Conservation (phyloP, 2,113 vertebrate genomes). For the Gavialis gangeticus region DNA sequence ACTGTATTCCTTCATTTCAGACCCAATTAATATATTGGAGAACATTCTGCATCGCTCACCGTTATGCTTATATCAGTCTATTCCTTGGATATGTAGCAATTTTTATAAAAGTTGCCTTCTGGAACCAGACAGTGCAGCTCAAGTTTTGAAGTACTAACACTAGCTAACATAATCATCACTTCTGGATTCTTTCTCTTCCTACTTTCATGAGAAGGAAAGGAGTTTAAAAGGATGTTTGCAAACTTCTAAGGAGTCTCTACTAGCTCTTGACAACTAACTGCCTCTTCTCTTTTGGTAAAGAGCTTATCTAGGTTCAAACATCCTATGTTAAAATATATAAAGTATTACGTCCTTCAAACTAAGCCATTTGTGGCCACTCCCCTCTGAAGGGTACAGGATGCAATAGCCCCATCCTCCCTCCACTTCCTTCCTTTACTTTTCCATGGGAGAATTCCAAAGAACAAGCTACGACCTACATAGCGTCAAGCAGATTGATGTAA, state of each 20-base stretch:
- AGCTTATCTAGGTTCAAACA: constrained; percentile 54
- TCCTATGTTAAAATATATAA: constrained; percentile 37
- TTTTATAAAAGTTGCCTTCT: background rate
- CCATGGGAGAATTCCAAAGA: constrained; percentile 76
- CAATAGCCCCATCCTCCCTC: constrained; percentile 80
- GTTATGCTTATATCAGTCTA: background rate
- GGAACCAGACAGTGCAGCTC: background rate
- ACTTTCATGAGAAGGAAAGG: constrained; percentile 32
- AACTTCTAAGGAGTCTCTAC: background rate
- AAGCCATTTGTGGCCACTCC: constrained; percentile 69
- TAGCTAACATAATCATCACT: constrained; percentile 16
- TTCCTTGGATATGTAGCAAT: background rate
- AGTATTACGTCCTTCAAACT: constrained; percentile 50
- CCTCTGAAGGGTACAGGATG: constrained; percentile 81
- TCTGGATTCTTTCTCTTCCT: constrained; percentile 15
- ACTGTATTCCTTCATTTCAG: constrained; percentile 61
- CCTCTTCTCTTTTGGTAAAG: constrained; percentile 8
- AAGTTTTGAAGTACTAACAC: constrained; percentile 1
- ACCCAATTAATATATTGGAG: constrained; percentile 19
- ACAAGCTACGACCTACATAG: background rate
- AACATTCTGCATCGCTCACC: background rate
- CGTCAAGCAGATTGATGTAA: constrained; percentile 1
- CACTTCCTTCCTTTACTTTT: constrained; percentile 85
- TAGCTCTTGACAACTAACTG: background rate
- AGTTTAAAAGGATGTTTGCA: constrained; percentile 3